phyloP scores from a whole-genome alignment of 2,888 invertebrate species.

The Oligia fasciuncula region DNA sequence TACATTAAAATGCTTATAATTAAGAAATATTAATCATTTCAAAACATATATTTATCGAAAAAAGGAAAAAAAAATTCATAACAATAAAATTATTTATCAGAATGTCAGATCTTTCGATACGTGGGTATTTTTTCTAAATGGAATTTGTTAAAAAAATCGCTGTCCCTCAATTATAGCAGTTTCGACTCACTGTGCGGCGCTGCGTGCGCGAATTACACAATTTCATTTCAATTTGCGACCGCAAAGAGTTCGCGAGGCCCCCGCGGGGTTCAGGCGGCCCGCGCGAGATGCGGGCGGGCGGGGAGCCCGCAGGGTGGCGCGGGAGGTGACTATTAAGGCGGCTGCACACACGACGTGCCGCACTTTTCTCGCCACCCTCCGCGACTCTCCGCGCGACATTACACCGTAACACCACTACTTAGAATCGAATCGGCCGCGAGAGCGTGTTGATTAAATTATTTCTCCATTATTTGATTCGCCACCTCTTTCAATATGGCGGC shows the following conservation, averaged over 20 bases:
- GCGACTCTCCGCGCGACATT: constrained; percentile 68
- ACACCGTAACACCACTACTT: constrained; percentile 75
- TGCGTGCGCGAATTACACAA: constrained; percentile 85
- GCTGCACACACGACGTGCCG: constrained; percentile 83
- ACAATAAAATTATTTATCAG: too few species aligned
- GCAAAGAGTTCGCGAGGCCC: constrained; percentile 73
- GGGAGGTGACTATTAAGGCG: constrained; percentile 77
- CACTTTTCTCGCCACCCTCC: constrained; percentile 83
- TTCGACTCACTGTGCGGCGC: constrained; percentile 7
- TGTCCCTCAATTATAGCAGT: too few species aligned
- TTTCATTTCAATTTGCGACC: constrained; percentile 86
- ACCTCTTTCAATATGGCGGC: constrained; percentile 89
- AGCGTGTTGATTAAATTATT: constrained; percentile 86
- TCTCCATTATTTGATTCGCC: constrained; percentile 89
- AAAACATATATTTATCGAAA: too few species aligned
- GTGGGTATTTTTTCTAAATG: too few species aligned
- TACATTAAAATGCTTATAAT: too few species aligned
- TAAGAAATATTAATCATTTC: too few species aligned
- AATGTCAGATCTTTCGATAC: too few species aligned
- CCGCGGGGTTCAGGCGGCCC: constrained; percentile 23
- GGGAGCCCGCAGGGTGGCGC: constrained; percentile 42
- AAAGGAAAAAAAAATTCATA: too few species aligned
- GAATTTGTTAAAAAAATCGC: too few species aligned
- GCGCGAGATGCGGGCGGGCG: constrained; percentile 15
- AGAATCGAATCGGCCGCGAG: constrained; percentile 72